Percentiles rank a stretch among this genome's conserved stretches.
Evolutionary conservation across 2,888 invertebrate species (phyloP).

Genomic region (Meganola albula): DNA sequence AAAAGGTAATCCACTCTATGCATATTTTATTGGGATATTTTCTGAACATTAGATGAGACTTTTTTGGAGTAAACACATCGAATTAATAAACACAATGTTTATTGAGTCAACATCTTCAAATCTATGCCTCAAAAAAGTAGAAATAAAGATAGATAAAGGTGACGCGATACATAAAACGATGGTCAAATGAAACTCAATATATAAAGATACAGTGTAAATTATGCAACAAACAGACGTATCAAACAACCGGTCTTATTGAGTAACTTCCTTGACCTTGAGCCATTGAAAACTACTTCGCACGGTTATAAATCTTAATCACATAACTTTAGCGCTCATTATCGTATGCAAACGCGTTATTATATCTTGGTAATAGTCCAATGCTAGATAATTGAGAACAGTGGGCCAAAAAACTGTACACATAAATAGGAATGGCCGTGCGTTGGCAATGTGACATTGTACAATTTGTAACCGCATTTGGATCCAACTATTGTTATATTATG

Average conservation of each 20-base stretch:
- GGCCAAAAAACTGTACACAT: slow-evolving; percentile 60
- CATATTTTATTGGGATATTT: too few relatives aligned
- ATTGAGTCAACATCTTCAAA: too few relatives aligned
- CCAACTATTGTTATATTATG: slow-evolving; percentile 29
- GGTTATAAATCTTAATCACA: slow-evolving; percentile 40
- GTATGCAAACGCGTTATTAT: slow-evolving; percentile 50
- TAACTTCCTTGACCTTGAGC: slow-evolving; percentile 63
- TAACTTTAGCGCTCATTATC: slow-evolving; percentile 47
- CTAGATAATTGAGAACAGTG: slow-evolving; percentile 62
- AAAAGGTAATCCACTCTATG: too few relatives aligned
- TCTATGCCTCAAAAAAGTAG: too few relatives aligned
- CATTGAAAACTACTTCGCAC: slow-evolving; percentile 21
- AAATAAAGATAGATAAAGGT: too few relatives aligned
- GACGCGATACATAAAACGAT: too few relatives aligned
- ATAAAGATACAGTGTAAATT: slow-evolving; percentile 41
- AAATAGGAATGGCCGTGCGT: slow-evolving; percentile 34
- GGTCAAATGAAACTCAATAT: too few relatives aligned
- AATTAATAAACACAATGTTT: too few relatives aligned
- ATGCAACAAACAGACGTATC: slow-evolving; percentile 46
- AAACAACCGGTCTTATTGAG: slow-evolving; percentile 54
- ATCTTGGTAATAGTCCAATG: slow-evolving; percentile 71
- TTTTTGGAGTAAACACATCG: too few relatives aligned
- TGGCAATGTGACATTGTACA: slow-evolving; percentile 27
- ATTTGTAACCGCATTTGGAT: slow-evolving; percentile 31
- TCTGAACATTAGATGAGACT: too few relatives aligned